Base-by-base conservation (phyloP, 64 coral and sea anemone species). In the Cladopsammia gracilis region DNA sequence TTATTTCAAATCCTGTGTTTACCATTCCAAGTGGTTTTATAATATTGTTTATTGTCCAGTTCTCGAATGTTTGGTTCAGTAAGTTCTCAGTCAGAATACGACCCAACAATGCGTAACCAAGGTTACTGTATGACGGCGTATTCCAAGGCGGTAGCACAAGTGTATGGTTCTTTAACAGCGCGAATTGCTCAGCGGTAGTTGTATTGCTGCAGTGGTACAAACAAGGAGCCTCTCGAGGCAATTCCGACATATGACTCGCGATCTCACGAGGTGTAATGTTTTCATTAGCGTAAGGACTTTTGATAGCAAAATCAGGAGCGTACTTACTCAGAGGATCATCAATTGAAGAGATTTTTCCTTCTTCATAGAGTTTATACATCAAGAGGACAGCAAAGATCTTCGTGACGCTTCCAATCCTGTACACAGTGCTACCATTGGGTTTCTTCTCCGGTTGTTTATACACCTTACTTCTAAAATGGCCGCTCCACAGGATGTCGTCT, bases 301-400 rank as follows among this genome's bases (percentile, higher is more conserved):
- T 86, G 2, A 92, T 92, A 9, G 34, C 19, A 62, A 92, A 86
- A 76, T 86, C 53, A 52, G 91, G 91, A 49, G 82, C 91, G 48
- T 93, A 93, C 52, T 93, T 93, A 64, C 61, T 93, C 58, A 93
- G 48, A 54, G 91, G 91, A 48, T 93, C 91, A 56, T 93, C 91
- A 48, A 93, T 86, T 4, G 91, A 93, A 50, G 44, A 22, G 18
- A 93, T 87, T 25, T 77, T 72, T 58, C 91, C 91, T 77, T 93
- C 62, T 77, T 93, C 81, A 61, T 74, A 93, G 44, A 93, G 19
- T 47, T 86, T 93, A 23, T 93, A 93, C 53, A 93, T 15, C 60
- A 87, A 67, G 1, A 93, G 47, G 2, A 93, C 91, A 6, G 91
- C 22, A 87, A 93, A 93, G 34, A 93, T 26, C 73, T 93, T 93